phyloP scores from a whole-genome alignment of 2,113 vertebrate genomes.

The Aythya baeri region DNA sequence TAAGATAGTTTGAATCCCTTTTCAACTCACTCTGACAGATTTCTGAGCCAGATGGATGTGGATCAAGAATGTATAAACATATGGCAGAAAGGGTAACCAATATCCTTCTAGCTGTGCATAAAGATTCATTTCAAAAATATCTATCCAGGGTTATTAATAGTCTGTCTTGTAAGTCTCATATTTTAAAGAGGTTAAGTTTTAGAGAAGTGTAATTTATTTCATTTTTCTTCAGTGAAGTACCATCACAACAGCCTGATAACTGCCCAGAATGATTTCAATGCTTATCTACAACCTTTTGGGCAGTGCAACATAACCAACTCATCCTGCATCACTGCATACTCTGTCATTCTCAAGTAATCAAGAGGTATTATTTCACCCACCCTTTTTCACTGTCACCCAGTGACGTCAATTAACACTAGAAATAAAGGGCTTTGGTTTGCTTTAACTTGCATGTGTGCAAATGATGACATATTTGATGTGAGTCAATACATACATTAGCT shows the following conservation, averaged over 20 bases:
- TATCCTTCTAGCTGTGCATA: neutral
- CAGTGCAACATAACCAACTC: neutral
- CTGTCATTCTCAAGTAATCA: neutral
- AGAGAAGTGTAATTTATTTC: neutral
- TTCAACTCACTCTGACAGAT: neutral
- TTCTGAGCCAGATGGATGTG: slow-evolving; percentile 27
- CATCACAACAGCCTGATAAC: neutral
- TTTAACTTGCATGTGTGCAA: neutral
- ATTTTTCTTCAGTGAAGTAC: neutral
- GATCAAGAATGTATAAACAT: slow-evolving; percentile 31
- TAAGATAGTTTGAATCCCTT: slow-evolving; percentile 1
- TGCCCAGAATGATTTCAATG: neutral
- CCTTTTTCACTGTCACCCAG: neutral
- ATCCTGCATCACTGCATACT: neutral
- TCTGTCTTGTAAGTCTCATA: neutral
- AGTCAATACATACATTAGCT: neutral
- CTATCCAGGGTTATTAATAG: neutral
- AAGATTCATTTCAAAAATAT: slow-evolving; percentile 1
- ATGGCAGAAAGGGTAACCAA: neutral
- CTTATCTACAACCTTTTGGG: neutral
- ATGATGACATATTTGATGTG: neutral
- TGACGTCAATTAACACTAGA: neutral
- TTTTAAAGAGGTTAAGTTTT: slow-evolving; percentile 11
- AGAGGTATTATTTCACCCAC: neutral
- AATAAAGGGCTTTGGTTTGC: neutral